Base-by-base conservation (phyloP, 1,140 invertebrate genomes). In the Hyles vespertilio region DNA sequence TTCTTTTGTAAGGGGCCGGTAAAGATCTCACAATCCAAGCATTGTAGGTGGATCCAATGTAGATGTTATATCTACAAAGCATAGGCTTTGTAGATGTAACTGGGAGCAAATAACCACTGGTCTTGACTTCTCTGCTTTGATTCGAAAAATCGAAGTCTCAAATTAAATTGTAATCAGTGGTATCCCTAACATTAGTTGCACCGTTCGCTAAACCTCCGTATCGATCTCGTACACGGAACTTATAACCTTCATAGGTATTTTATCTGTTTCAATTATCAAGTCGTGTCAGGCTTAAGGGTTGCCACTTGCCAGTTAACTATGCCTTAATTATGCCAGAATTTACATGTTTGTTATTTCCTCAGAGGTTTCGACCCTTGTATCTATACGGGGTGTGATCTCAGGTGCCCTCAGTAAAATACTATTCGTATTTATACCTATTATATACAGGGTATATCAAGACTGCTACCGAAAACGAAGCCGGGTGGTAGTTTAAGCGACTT, bases 211-310 rank as follows among this genome's bases (percentile, higher is more conserved):
- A 48, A n/a, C n/a, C 2, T 22, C 46, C 36, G 40, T 44, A 51
- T 51, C 5, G 8, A 40, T 8, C 36, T 22, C 22, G 22, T 40
- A 40, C 8, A 5, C 36, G 2, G 36, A 40, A 40, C 36, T 40
- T 40, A 40, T 40, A 40, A 40, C 36, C 36, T 22, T 22, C 22
- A 40, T 40, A 8, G 4, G 5, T 40, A 40, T 43, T 47, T 57
- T 61, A 61, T 57, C 54, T 53, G 32, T 52, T 61, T 61, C 55
- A 61, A 61, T 61, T 57, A 61, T 61, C 50, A 47, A 9, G 43
- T 12, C 40, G 5, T 57, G 50, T 57, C 54, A 57, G 45, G 22
- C 8, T 0, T 36, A 44, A 57, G 46, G 44, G 40, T 32, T 32
- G 6, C 11, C 43, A 33, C 10, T 44, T 61, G 6, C 11, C 43